These are phyloP conservation scores for Microcebus jonahi DNA, from an alignment of 2,113 vertebrate genomes.

Conservation along the genomic window DNA sequence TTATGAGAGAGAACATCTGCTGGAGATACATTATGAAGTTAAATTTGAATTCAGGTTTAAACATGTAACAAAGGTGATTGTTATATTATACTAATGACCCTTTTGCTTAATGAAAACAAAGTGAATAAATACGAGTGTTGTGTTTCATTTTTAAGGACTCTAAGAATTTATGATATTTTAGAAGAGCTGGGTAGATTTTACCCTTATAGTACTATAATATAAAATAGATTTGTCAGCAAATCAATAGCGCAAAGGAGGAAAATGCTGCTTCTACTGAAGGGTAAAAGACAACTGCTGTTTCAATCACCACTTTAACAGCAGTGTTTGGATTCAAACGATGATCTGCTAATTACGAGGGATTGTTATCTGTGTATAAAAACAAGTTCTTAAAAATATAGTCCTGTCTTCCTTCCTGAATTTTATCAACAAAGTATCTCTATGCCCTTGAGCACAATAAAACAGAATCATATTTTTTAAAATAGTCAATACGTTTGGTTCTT, in stretches of 20 bases:
- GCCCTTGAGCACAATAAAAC: constrained; percentile 39
- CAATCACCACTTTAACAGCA: constrained; percentile 29
- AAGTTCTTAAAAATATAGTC: background rate
- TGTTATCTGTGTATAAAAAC: constrained; percentile 30
- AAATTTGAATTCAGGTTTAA: constrained; percentile 63
- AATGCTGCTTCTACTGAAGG: background rate
- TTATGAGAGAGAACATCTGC: constrained; percentile 44
- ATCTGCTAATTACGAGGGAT: constrained; percentile 53
- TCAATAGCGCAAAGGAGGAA: constrained; percentile 45
- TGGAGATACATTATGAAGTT: background rate
- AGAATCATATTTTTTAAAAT: background rate
- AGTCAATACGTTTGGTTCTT: constrained; percentile 8
- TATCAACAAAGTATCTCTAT: background rate
- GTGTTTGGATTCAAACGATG: constrained; percentile 44
- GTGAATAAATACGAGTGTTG: constrained; percentile 44
- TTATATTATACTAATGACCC: background rate
- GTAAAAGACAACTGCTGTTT: constrained; percentile 15
- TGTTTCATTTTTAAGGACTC: constrained; percentile 39
- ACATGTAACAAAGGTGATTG: constrained; percentile 23
- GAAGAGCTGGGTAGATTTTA: constrained; percentile 28
- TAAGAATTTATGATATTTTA: constrained; percentile 47
- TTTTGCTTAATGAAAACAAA: constrained; percentile 62
- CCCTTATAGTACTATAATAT: background rate
- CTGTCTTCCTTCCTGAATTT: background rate
- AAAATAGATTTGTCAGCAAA: constrained; percentile 63